Conservation (phyloP, 2,888 invertebrate species). For the Deilephila porcellus region DNA sequence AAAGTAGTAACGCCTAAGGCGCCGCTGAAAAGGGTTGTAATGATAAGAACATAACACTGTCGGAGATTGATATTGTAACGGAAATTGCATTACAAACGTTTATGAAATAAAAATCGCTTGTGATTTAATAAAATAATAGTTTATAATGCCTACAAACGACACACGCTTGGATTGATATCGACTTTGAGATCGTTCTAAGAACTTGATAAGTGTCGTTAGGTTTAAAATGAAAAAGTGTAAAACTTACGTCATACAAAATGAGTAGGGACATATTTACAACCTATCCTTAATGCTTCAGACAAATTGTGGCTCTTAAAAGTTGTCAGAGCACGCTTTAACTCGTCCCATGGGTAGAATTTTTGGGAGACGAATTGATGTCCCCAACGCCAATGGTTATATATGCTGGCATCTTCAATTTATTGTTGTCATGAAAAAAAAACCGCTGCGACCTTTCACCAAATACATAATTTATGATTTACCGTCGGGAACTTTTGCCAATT, state of each 20-base stretch:
- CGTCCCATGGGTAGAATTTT: conserved; percentile 50
- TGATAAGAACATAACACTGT: conserved; percentile 40
- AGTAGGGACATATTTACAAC: conserved; percentile 10
- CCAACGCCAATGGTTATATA: conserved; percentile 44
- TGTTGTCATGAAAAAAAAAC: conserved; percentile 45
- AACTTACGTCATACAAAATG: conserved; percentile 22
- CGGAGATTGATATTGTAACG: conserved; percentile 34
- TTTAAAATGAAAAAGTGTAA: conserved; percentile 15
- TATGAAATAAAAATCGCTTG: neutral
- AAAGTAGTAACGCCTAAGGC: conserved; percentile 44
- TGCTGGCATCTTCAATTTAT: conserved; percentile 51
- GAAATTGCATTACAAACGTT: conserved; percentile 5
- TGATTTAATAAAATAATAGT: neutral
- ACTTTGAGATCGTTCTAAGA: neutral
- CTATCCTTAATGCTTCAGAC: conserved; percentile 30
- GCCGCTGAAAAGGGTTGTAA: conserved; percentile 41
- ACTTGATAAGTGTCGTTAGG: conserved; percentile 6
- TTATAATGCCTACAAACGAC: neutral
- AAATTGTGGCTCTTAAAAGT: conserved; percentile 45
- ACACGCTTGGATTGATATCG: neutral
- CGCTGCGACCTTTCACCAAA: conserved; percentile 31
- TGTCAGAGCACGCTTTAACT: conserved; percentile 45
- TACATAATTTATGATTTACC: conserved; percentile 42
- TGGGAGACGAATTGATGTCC: conserved; percentile 48
- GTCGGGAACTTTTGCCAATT: conserved; percentile 23